Conservation (phyloP, 2,888 invertebrate genomes). For the Drosophila setosimentum region DNA sequence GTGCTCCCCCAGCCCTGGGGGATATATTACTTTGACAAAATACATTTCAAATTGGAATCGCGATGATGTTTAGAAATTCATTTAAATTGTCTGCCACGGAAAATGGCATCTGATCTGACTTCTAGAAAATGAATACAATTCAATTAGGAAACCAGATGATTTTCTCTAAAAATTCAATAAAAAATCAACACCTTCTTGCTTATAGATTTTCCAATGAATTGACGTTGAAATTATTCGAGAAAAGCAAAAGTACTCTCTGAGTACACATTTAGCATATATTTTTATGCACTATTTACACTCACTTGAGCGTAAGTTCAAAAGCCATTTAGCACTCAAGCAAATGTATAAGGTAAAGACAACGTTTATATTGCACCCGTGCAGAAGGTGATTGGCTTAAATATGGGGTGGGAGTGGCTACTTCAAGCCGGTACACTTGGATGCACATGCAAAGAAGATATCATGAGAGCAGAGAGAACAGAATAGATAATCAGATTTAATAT, state of each 20-base stretch:
- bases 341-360: background rate
- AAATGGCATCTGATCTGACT: no score
- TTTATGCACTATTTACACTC: background rate
- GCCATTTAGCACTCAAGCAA: constrained; percentile 1
- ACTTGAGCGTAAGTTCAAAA: background rate
- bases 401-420: constrained; percentile 2
- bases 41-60: background rate
- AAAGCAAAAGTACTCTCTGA: background rate
- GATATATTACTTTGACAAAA: no score
- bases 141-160: background rate
- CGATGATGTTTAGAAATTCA: background rate
- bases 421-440: constrained; percentile 42
- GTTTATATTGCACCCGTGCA: constrained; percentile 3
- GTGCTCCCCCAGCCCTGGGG: no score
- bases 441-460: constrained; percentile 48
- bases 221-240: background rate
- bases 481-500: constrained; percentile 66
- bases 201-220: background rate
- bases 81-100: background rate
- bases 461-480: constrained; percentile 35
- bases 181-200: background rate
- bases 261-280: background rate
- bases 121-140: background rate
- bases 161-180: background rate
- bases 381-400: no score